Evolutionary conservation across 2,888 invertebrate genomes (phyloP), one percentile per base, ranked within the genome.

Genomic region (Drosophila sordidula): DNA sequence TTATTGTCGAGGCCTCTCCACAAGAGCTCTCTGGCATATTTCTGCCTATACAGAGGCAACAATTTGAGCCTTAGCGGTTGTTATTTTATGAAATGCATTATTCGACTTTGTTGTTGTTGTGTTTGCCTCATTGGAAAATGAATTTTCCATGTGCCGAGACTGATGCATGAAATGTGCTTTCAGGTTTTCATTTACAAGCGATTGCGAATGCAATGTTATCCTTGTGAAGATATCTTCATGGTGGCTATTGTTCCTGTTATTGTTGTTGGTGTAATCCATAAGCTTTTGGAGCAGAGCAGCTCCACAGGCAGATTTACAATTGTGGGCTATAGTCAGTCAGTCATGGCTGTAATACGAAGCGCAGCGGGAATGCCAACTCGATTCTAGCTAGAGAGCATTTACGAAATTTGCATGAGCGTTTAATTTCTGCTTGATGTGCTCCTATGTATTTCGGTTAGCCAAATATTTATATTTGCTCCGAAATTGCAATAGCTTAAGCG

Each of bases 351-450:
- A 22, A 25, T 25, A 47, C 22, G 46, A 8, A 50, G 26, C 29
- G 36, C 22, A 26, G 18, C 26, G 22, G n/a, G 11, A 49, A 22
- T 9, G 1, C 18, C 6, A n/a, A 9, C 6, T 16, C 9, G 39
- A 25, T 49, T 42, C 22, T 11, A 55, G 45, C 16, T 16, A 9
- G 18, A 22, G n/a, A 46, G 54, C 56, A 55, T 42, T 22, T 32
- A 61, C 38, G 8, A 64, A 64, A 67, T 79, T 71, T 71, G 63
- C 70, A 63, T 51, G 56, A 62, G 61, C 73, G 57, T 82, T 74
- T 69, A 69, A 74, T 73, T 70, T 78, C 58, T 50, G 62, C 52
- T 52, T 70, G 64, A 68, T 73, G 61, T 46, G 52, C 39, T 57
- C 50, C 46, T 50, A 41, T 61, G 46, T 38, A 73, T 63, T 75